Conservation (phyloP, 2,113 vertebrate genomes). For the Uria aalge region DNA sequence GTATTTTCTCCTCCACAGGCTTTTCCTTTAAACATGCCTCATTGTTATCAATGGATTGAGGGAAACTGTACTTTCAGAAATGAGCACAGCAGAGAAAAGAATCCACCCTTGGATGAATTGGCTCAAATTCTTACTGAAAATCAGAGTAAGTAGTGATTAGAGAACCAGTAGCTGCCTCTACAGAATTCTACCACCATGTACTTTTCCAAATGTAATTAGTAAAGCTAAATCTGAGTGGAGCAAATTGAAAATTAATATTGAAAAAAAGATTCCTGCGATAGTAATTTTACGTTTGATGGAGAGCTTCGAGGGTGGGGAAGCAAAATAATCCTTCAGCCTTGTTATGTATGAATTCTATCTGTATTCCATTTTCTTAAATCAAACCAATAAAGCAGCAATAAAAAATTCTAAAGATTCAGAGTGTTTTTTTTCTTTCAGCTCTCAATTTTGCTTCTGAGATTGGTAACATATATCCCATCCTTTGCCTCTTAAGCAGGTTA, state of each 20-base stretch:
- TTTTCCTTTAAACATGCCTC: conserved; percentile 54
- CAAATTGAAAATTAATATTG: background rate
- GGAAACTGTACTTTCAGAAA: conserved; percentile 61
- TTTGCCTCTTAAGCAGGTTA: background rate
- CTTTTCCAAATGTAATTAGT: background rate
- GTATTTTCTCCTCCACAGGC: conserved; percentile 69
- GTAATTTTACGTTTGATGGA: background rate
- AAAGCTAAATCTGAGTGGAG: background rate
- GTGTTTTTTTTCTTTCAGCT: background rate
- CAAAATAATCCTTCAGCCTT: background rate
- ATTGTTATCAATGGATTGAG: conserved; percentile 48
- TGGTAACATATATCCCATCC: background rate
- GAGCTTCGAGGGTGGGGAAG: background rate
- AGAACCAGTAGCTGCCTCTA: background rate
- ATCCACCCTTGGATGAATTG: conserved; percentile 28
- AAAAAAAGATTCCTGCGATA: background rate
- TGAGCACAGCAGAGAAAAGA: conserved; percentile 47
- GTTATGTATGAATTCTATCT: background rate
- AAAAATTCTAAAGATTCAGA: background rate
- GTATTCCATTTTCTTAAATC: background rate
- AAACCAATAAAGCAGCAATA: background rate
- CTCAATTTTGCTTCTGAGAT: background rate
- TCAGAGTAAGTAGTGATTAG: background rate
- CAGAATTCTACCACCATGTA: background rate
- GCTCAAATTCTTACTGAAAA: conserved; percentile 31